A percentile compares a stretch with the other conserved stretches of the same genome.
These are phyloP conservation scores for Furcula furcula DNA, from an alignment of 2,888 invertebrate species.

Conservation along the genomic window DNA sequence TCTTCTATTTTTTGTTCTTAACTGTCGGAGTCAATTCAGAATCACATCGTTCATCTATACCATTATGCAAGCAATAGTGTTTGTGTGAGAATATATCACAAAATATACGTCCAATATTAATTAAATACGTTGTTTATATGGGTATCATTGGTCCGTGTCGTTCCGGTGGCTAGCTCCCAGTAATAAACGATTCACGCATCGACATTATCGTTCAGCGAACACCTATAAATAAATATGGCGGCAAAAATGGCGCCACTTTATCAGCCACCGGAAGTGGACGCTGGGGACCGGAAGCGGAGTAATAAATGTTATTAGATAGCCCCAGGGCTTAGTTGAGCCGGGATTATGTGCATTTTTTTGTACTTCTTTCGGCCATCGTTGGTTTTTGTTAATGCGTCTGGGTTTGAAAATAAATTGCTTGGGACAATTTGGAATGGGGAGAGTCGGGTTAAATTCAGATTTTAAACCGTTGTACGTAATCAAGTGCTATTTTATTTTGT, in stretches of 20 bases:
- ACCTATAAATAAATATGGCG: conserved; percentile 81
- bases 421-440: conserved; percentile 50
- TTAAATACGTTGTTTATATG: conserved; percentile 4
- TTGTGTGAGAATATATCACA: too few relatives aligned
- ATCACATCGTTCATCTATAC: too few relatives aligned
- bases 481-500: conserved; percentile 25
- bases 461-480: conserved; percentile 33
- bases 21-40: too few relatives aligned
- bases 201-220: conserved; percentile 68
- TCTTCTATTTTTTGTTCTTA: too few relatives aligned
- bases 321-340: conserved; percentile 74
- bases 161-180: conserved; percentile 36
- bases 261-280: conserved; percentile 79
- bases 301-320: conserved; percentile 83
- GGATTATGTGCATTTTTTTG: conserved; percentile 64
- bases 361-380: conserved; percentile 58
- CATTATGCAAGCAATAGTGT: too few relatives aligned
- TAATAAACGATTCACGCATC: conserved; percentile 64
- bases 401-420: conserved; percentile 69
- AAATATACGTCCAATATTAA: too few relatives aligned
- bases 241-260: conserved; percentile 81
- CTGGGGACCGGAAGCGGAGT: conserved; percentile 73
- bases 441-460: conserved; percentile 23
- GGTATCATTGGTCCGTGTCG: conserved; percentile 26
- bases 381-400: conserved; percentile 80